Percentiles rank a stretch among this genome's conserved stretches.
Conservation (phyloP, 2,113 vertebrate species). For the Ptychochromis oligacanthus region DNA sequence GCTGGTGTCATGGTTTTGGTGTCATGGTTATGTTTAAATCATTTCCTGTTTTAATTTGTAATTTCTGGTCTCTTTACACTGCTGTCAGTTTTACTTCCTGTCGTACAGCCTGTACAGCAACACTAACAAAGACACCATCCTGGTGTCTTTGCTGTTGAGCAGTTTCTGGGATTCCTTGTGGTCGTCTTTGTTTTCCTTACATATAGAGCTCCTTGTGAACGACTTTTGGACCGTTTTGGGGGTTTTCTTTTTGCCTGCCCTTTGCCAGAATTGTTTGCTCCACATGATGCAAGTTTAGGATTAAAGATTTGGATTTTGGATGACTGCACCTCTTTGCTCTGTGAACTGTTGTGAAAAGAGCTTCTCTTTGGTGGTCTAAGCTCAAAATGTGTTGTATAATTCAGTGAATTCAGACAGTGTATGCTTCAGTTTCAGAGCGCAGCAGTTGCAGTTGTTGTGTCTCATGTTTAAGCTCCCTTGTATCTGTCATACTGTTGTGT, state of each 20-base stretch:
- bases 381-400: background rate
- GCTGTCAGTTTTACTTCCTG: background rate
- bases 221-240: background rate
- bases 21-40: background rate
- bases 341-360: background rate
- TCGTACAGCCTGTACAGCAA: background rate
- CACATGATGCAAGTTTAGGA: background rate
- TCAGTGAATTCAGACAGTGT: background rate
- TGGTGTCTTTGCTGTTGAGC: background rate
- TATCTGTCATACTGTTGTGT: background rate
- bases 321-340: background rate
- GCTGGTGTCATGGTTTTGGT: background rate
- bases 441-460: background rate
- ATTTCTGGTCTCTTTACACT: background rate
- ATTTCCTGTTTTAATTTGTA: background rate
- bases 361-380: background rate
- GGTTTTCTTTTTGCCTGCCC: background rate
- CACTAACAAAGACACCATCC: too few species aligned
- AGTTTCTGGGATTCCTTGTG: background rate
- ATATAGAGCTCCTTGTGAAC: background rate
- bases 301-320: background rate
- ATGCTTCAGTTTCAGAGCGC: rapidly evolving
- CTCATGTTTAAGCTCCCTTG: too few species aligned
- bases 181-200: background rate
- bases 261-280: rapidly evolving